Evolutionary conservation across 2,113 vertebrate genomes (phyloP).

Genomic region (Holacanthus passer): DNA sequence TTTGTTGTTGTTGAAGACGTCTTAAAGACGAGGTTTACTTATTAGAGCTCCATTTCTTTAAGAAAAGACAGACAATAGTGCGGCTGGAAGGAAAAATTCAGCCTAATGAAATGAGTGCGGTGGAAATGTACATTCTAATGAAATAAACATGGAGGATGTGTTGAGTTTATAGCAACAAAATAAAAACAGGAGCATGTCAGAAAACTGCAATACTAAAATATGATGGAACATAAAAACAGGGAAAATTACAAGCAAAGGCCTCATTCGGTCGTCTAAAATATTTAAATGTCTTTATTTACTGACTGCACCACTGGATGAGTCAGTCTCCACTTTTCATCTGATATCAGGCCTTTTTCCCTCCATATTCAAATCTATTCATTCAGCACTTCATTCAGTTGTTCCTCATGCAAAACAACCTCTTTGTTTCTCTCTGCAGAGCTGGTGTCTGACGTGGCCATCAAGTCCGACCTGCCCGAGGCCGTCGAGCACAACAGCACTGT

Average conservation of each 20-base stretch:
- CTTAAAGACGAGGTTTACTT: too few relatives aligned
- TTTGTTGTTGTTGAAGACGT: too few relatives aligned
- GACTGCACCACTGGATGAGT: not conserved
- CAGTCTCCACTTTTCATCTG: not conserved
- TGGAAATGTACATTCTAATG: too few relatives aligned
- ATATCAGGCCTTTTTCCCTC: not conserved
- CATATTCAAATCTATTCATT: not conserved
- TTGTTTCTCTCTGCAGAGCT: constrained; percentile 65
- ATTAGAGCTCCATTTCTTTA: too few relatives aligned
- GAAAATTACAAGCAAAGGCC: too few relatives aligned
- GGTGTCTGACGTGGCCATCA: constrained; percentile 61
- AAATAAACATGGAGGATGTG: too few relatives aligned
- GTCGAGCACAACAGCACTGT: constrained; percentile 76
- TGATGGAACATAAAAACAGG: not conserved
- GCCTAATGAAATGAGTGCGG: too few relatives aligned
- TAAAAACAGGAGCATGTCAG: not conserved
- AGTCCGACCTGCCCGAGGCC: constrained; percentile 42
- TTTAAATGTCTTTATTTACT: not conserved
- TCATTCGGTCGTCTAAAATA: not conserved
- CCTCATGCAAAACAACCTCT: not conserved
- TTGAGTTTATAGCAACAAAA: too few relatives aligned
- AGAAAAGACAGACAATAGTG: too few relatives aligned
- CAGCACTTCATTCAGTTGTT: not conserved
- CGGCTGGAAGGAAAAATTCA: too few relatives aligned
- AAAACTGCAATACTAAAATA: not conserved